These are phyloP conservation scores for Zonitis immaculata DNA, from an alignment of 2,888 invertebrate species.

Conservation along the genomic window DNA sequence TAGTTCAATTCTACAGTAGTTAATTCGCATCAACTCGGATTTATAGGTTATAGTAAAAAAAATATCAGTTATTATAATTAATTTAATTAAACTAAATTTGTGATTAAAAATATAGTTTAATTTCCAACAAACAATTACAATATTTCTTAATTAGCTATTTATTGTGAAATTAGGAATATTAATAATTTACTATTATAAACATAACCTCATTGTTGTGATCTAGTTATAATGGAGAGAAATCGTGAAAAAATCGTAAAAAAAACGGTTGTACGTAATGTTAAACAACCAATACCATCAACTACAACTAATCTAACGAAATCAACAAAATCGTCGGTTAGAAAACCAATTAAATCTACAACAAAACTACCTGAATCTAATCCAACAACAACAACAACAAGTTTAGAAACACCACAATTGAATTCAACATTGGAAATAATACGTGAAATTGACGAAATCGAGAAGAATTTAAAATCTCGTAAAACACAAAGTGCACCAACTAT, in stretches of 20 bases:
- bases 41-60: no score
- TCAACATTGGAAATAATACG: slow-evolving; percentile 8
- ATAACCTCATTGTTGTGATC: not conserved
- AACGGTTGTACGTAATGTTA: not conserved
- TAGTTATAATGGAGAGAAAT: not conserved
- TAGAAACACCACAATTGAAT: slow-evolving; percentile 11
- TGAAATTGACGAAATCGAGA: slow-evolving; percentile 11
- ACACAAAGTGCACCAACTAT: not conserved
- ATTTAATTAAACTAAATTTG: no score
- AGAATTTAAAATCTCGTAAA: not conserved
- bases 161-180: no score
- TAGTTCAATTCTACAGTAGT: no score
- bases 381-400: not conserved
- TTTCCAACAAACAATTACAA: no score
- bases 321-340: not conserved
- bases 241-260: not conserved
- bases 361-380: not conserved
- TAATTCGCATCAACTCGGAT: no score
- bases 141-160: no score
- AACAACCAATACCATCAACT: not conserved
- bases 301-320: no score
- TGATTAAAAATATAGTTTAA: no score
- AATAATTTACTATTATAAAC: no score
- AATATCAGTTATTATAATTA: no score
- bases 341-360: not conserved